These are phyloP conservation scores for Halocynthia roretzi DNA, from an alignment of 23 tunicate genomes.

Conservation along the genomic window DNA sequence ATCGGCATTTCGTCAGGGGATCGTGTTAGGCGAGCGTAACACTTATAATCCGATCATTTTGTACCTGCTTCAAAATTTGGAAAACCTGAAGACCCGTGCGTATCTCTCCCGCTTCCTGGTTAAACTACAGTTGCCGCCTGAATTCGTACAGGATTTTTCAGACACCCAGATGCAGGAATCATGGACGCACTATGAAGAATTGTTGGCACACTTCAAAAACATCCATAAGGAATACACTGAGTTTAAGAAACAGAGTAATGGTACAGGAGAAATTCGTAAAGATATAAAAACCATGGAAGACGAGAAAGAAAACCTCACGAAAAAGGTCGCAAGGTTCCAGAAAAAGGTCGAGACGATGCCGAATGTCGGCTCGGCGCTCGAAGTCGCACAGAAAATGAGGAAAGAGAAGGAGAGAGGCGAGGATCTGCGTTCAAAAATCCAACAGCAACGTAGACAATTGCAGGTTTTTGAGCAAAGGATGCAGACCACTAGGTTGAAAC, in stretches of 20 bases:
- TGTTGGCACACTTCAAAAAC: slow-evolving; percentile 47
- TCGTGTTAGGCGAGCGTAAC: slow-evolving; percentile 78
- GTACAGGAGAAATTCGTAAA: slow-evolving; percentile 64
- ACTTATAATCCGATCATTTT: slow-evolving; percentile 59
- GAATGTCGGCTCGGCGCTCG: slow-evolving; percentile 55
- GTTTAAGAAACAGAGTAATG: slow-evolving; percentile 67
- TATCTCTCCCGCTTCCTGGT: slow-evolving; percentile 80
- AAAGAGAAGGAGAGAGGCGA: slow-evolving; percentile 79
- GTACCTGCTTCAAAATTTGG: slow-evolving; percentile 60
- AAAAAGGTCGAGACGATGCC: slow-evolving; percentile 83
- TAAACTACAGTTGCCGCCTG: slow-evolving; percentile 79
- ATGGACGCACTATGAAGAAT: slow-evolving; percentile 57
- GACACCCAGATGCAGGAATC: slow-evolving; percentile 75
- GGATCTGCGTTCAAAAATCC: slow-evolving; percentile 58
- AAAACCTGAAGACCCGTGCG: slow-evolving; percentile 67
- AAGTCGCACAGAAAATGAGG: slow-evolving; percentile 79
- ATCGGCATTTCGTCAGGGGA: slow-evolving; percentile 84
- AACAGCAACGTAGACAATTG: slow-evolving; percentile 77
- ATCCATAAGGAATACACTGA: slow-evolving; percentile 72
- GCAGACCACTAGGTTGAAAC: slow-evolving; percentile 36
- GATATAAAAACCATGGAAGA: slow-evolving; percentile 97
- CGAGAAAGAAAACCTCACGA: slow-evolving; percentile 88
- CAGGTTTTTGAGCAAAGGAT: slow-evolving; percentile 70
- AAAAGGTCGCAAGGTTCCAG: slow-evolving; percentile 78
- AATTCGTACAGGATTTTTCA: slow-evolving; percentile 65